Evolutionary conservation across 2,113 vertebrate genomes (phyloP).

Genomic region (Trogon surrucura): DNA sequence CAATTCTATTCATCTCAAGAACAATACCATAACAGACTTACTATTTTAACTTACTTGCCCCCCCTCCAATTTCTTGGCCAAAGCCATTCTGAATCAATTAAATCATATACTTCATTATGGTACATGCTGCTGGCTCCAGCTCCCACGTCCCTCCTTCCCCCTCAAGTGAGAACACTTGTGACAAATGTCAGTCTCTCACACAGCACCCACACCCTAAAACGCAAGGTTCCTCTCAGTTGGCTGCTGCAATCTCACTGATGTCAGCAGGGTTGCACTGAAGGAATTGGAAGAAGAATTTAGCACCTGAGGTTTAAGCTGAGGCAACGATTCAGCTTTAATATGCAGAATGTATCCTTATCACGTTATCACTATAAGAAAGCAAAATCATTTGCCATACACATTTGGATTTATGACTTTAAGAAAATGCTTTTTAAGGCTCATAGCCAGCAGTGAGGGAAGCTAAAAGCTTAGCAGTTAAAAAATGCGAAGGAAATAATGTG

Average conservation of each 20-base stretch:
- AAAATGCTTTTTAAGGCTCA: background rate
- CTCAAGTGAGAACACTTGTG: background rate
- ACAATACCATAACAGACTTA: background rate
- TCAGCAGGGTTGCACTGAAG: background rate
- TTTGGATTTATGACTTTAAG: background rate
- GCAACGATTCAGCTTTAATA: background rate
- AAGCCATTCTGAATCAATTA: background rate
- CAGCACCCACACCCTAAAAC: background rate
- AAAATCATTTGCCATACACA: background rate
- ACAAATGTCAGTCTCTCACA: background rate
- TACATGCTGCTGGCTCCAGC: background rate
- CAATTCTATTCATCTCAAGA: background rate
- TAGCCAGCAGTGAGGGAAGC: background rate
- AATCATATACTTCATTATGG: background rate
- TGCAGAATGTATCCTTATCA: background rate
- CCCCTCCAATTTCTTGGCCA: background rate
- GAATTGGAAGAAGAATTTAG: background rate
- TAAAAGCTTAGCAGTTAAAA: constrained; percentile 52
- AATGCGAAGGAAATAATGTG: background rate
- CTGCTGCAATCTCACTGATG: background rate
- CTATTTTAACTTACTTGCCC: background rate
- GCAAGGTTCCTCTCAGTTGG: background rate
- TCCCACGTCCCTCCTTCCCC: too few relatives aligned
- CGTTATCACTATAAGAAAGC: background rate
- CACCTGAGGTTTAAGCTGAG: background rate